Evolutionary conservation across 2,888 invertebrate genomes (phyloP).

Genomic region (Neria commutata): DNA sequence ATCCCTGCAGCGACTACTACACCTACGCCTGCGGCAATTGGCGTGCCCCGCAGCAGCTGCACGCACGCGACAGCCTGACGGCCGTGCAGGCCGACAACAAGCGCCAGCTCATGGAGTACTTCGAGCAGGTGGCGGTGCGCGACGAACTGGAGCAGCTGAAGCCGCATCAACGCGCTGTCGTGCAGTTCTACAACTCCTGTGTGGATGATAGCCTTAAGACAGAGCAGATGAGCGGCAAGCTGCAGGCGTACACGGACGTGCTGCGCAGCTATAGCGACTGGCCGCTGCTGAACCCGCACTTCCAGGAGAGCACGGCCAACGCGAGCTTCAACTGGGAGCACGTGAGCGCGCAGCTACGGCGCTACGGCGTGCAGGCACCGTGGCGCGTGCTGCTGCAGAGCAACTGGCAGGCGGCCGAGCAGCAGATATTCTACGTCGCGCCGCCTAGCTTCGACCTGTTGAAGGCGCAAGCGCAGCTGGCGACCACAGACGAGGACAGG

Average conservation of each 20-base stretch:
- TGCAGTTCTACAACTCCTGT: slow-evolving; percentile 43
- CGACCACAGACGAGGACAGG: slow-evolving; percentile 30
- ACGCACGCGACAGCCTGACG: slow-evolving; percentile 44
- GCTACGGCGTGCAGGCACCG: slow-evolving; percentile 46
- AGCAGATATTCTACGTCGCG: slow-evolving; percentile 48
- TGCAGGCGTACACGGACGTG: slow-evolving; percentile 41
- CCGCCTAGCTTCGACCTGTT: slow-evolving; percentile 45
- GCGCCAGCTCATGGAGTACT: slow-evolving; percentile 39
- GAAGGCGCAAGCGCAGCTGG: slow-evolving; percentile 20
- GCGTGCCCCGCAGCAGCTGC: slow-evolving; percentile 54
- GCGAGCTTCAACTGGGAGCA: slow-evolving; percentile 43
- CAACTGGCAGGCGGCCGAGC: slow-evolving; percentile 54
- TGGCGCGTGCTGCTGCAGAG: slow-evolving; percentile 46
- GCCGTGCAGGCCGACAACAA: slow-evolving; percentile 43
- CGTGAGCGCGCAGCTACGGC: slow-evolving; percentile 47
- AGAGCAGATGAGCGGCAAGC: slow-evolving; percentile 25
- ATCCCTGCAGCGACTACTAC: slow-evolving; percentile 83
- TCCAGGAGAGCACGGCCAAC: slow-evolving; percentile 11
- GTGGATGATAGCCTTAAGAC: slow-evolving; percentile 29
- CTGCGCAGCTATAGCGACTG: slow-evolving; percentile 38
- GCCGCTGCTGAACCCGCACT: slow-evolving; percentile 44
- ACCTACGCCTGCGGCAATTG: slow-evolving; percentile 87
- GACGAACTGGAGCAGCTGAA: background rate
- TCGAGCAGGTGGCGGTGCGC: slow-evolving; percentile 28
- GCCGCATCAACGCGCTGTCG: slow-evolving; percentile 9